These are phyloP conservation scores for Bubo scandiacus DNA, from an alignment of 2,113 vertebrate species.

Conservation along the genomic window DNA sequence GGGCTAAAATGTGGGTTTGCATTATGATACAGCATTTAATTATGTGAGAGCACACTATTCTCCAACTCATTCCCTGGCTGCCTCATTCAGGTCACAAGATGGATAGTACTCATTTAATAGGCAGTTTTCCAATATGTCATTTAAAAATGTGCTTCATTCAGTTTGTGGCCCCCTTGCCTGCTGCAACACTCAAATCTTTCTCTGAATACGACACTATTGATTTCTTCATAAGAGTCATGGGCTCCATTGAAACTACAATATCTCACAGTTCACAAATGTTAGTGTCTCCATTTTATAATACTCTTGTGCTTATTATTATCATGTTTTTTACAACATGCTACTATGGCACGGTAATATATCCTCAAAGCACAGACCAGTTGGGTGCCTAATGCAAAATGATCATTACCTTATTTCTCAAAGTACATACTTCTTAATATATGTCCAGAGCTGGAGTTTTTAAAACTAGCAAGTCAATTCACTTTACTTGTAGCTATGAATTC, in stretches of 20 bases:
- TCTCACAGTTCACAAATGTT: neutral
- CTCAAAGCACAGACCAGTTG: neutral
- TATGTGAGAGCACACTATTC: neutral
- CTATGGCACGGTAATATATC: neutral
- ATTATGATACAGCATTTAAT: neutral
- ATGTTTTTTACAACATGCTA: fast-evolving
- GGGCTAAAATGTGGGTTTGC: neutral
- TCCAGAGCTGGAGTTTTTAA: neutral
- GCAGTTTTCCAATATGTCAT: neutral
- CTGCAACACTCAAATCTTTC: neutral
- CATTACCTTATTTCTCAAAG: neutral
- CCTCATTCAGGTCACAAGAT: neutral
- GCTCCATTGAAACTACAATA: neutral
- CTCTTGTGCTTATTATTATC: neutral
- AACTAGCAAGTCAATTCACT: neutral
- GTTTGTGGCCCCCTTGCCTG: neutral
- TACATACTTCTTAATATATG: neutral
- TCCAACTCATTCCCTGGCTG: neutral
- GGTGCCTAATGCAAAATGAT: neutral
- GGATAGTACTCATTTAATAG: neutral
- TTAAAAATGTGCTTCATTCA: neutral
- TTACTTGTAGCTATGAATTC: neutral
- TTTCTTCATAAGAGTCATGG: neutral
- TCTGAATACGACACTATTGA: neutral
- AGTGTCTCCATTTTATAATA: neutral